Conservation (phyloP, 2,113 vertebrate genomes). For the Oryzias curvinotus region DNA sequence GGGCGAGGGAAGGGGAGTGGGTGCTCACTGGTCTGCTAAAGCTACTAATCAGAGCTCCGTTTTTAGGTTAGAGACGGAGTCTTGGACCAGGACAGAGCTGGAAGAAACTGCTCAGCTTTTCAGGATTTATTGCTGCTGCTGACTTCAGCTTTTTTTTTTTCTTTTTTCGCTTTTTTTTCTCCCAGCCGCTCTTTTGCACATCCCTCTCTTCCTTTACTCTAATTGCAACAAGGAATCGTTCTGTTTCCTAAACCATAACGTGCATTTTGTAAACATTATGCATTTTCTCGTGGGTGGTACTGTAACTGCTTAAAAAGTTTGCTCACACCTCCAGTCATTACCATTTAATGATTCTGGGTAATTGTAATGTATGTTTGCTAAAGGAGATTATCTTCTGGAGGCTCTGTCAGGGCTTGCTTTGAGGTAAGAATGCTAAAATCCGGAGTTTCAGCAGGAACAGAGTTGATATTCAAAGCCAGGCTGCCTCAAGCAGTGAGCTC, state of each 20-base stretch:
- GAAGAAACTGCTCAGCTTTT: conserved; percentile 56
- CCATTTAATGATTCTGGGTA: conserved; percentile 62
- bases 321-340: conserved; percentile 67
- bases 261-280: conserved; percentile 59
- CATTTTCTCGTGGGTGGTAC: conserved; percentile 60
- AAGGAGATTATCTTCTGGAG: conserved; percentile 60
- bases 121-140: conserved; percentile 69
- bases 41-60: conserved; percentile 65
- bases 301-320: conserved; percentile 57
- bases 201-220: conserved; percentile 48
- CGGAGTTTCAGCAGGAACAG: conserved; percentile 36
- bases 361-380: conserved; percentile 60
- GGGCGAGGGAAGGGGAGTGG: conserved; percentile 1
- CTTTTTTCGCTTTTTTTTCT: conserved; percentile 50
- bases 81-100: conserved; percentile 55
- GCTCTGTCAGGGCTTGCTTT: conserved; percentile 47
- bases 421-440: conserved; percentile 16
- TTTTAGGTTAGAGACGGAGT: conserved; percentile 48
- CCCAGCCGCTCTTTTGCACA: conserved; percentile 57
- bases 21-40: conserved; percentile 55
- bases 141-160: conserved; percentile 66
- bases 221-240: conserved; percentile 66
- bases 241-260: conserved; percentile 45
- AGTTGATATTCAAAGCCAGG: conserved; percentile 49
- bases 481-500: conserved; percentile 45